Evolutionary conservation across 2,888 invertebrate species (phyloP).

Genomic region (Meandrusa payeni): DNA sequence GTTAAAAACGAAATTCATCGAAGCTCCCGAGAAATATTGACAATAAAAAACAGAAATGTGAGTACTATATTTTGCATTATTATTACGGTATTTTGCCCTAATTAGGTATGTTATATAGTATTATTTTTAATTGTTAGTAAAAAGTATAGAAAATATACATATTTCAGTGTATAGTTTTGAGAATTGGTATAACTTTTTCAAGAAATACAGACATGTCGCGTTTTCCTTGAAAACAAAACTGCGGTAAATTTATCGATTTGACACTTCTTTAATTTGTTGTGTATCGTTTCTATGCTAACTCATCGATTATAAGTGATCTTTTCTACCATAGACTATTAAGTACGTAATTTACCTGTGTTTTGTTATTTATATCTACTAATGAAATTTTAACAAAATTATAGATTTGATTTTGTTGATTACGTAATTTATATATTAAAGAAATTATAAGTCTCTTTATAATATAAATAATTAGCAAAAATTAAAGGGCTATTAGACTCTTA

Average conservation of each 20-base stretch:
- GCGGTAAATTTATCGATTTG: constrained; percentile 81
- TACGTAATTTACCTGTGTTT: too few species aligned
- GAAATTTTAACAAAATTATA: too few species aligned
- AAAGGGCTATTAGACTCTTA: too few species aligned
- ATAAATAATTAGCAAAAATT: too few species aligned
- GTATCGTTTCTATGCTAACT: constrained; percentile 55
- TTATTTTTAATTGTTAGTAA: constrained; percentile 4
- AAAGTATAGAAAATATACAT: constrained; percentile 15
- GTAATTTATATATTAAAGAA: too few species aligned
- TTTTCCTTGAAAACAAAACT: constrained; percentile 70
- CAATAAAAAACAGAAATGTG: constrained; percentile 58
- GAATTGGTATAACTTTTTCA: constrained; percentile 5
- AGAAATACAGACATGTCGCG: constrained; percentile 24
- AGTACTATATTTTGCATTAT: constrained; percentile 42
- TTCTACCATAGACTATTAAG: not conserved
- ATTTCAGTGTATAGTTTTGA: constrained; percentile 13
- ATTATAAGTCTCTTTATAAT: too few species aligned
- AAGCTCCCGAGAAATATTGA: constrained; percentile 56
- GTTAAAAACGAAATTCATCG: constrained; percentile 45
- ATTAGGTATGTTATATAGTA: constrained; percentile 30
- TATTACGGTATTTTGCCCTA: constrained; percentile 38
- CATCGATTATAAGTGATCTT: constrained; percentile 11
- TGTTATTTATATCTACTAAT: not conserved
- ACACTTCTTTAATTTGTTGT: constrained; percentile 58
- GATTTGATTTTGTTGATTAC: too few species aligned